Evolutionary conservation across 2,888 invertebrate genomes (phyloP).

Genomic region (Clunio marinus): DNA sequence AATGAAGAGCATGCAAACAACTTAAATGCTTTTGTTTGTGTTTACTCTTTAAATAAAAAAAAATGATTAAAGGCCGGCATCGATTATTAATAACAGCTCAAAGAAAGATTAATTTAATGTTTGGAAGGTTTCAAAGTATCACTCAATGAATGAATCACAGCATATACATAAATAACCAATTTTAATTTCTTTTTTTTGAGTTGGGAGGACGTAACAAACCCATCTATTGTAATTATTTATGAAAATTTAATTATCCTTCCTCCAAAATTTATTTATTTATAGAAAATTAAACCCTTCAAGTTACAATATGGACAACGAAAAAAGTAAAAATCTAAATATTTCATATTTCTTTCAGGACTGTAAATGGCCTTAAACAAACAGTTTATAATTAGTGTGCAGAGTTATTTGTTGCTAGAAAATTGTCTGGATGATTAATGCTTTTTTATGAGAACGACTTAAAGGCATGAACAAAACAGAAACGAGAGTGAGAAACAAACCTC

Average conservation of each 20-base stretch:
- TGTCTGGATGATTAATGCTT: conserved; percentile 37
- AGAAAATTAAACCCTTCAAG: no score
- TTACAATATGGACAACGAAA: no score
- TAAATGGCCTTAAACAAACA: conserved; percentile 38
- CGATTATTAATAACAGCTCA: conserved; percentile 4
- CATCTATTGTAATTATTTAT: conserved; percentile 16
- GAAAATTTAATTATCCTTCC: conserved; percentile 26
- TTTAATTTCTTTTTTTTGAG: no score
- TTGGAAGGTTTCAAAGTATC: neutral
- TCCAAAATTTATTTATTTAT: no score
- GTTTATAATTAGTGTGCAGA: conserved; percentile 35
- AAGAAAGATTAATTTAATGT: neutral
- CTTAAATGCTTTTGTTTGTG: neutral
- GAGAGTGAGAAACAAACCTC: conserved; percentile 21
- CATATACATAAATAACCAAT: no score
- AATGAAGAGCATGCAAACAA: conserved; percentile 12
- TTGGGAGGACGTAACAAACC: neutral
- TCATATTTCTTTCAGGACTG: no score
- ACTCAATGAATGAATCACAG: neutral
- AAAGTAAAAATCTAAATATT: no score
- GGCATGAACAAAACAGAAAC: neutral
- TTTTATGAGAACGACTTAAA: neutral
- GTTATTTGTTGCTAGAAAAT: conserved; percentile 24
- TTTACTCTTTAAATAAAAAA: conserved; percentile 18
- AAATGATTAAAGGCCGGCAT: conserved; percentile 20